Percentiles rank a stretch among this genome's conserved stretches.
These are phyloP conservation scores for Mormyrus iriodes DNA, from an alignment of 2,113 vertebrate species.

Conservation along the genomic window DNA sequence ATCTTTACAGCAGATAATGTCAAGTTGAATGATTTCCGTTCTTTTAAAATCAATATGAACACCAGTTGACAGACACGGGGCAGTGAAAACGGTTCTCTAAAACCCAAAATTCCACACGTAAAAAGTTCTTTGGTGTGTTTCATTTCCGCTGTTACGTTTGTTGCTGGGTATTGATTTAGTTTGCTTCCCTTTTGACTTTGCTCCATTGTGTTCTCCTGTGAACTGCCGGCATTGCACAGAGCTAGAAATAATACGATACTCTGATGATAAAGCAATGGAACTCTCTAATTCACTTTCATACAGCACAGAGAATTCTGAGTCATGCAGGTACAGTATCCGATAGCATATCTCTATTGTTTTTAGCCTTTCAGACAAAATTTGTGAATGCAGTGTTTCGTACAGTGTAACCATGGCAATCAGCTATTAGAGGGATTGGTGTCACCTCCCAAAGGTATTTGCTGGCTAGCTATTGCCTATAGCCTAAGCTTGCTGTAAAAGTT, in stretches of 20 bases:
- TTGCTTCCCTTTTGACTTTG: background rate
- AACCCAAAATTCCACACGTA: background rate
- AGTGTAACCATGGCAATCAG: background rate
- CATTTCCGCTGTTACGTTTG: background rate
- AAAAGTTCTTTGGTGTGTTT: background rate
- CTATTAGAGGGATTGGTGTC: background rate
- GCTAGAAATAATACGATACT: background rate
- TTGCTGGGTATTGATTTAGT: background rate
- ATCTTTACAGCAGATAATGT: background rate
- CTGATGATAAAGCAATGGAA: background rate
- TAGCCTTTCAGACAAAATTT: background rate
- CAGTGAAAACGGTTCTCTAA: background rate
- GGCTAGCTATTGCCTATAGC: background rate
- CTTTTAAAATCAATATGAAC: background rate
- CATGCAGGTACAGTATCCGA: background rate
- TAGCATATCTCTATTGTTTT: background rate
- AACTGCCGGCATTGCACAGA: background rate
- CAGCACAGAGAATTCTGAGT: background rate
- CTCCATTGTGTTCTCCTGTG: background rate
- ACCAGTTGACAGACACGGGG: background rate
- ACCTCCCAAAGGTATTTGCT: background rate
- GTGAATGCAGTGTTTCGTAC: background rate
- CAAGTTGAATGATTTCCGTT: background rate
- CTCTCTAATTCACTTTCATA: background rate
- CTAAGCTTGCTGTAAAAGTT: background rate